Evolutionary conservation across 2,888 invertebrate species (phyloP).

Genomic region (Mimas tiliae): DNA sequence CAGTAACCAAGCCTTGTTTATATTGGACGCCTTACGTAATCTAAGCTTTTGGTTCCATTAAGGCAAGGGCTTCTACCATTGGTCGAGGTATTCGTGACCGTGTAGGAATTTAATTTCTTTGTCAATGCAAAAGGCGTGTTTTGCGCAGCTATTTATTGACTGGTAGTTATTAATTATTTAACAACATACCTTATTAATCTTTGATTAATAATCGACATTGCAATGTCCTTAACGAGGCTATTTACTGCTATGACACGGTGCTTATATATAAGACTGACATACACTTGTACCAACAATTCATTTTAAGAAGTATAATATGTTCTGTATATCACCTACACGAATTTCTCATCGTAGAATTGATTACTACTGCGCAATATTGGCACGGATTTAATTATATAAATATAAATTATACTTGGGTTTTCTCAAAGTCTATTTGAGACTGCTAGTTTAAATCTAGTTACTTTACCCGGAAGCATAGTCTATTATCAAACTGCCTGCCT

Average conservation of each 20-base stretch:
- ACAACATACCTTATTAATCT: not conserved
- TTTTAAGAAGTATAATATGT: no score
- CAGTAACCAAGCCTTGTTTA: constrained; percentile 69
- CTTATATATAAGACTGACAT: not conserved
- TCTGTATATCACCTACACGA: no score
- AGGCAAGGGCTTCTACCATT: constrained; percentile 54
- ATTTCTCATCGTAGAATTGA: no score
- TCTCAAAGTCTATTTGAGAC: no score
- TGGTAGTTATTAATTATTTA: not conserved
- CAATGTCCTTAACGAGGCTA: constrained; percentile 12
- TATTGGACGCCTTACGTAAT: constrained; percentile 72
- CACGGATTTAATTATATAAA: no score
- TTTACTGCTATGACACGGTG: constrained; percentile 3
- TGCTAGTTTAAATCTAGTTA: no score
- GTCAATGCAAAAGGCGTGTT: constrained; percentile 26
- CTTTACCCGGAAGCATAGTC: no score
- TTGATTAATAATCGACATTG: not conserved
- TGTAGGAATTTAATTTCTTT: constrained; percentile 33
- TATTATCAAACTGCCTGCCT: no score
- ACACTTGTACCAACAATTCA: not conserved
- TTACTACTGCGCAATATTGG: no score
- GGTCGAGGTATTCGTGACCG: constrained; percentile 34
- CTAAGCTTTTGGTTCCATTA: constrained; percentile 72
- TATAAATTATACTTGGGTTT: no score
- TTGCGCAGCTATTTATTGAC: constrained; percentile 6